phyloP scores from a whole-genome alignment of 2,797 vertebrate species.

The Crenichthys baileyi region DNA sequence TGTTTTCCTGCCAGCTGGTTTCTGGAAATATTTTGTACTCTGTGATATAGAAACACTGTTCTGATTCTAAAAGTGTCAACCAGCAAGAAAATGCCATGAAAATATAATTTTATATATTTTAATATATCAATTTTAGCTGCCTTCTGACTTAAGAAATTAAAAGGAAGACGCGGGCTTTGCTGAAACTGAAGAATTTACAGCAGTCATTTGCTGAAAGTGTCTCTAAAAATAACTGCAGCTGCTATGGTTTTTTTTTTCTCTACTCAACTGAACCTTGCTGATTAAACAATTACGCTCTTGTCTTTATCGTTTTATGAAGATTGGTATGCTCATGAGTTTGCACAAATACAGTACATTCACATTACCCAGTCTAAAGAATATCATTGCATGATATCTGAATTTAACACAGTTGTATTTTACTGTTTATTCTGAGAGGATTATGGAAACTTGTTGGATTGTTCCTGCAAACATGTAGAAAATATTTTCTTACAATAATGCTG shows the following conservation, averaged over 20 bases:
- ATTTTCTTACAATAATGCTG: constrained; percentile 29
- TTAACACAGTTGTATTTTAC: constrained; percentile 50
- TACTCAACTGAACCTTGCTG: constrained; percentile 56
- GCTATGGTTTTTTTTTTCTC: constrained; percentile 54
- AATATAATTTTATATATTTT: constrained; percentile 58
- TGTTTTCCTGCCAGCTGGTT: constrained; percentile 85
- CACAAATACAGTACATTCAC: constrained; percentile 49
- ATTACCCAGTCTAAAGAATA: constrained; percentile 57
- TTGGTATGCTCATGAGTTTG: constrained; percentile 65
- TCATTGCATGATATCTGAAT: constrained; percentile 72
- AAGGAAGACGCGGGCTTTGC: constrained; percentile 30
- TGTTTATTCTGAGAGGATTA: constrained; percentile 55
- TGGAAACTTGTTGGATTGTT: constrained; percentile 28
- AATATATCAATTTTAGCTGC: constrained; percentile 68
- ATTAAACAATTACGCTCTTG: constrained; percentile 41
- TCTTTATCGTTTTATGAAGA: constrained; percentile 48
- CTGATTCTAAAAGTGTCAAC: constrained; percentile 40
- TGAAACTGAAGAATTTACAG: constrained; percentile 25
- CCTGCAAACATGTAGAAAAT: neutral
- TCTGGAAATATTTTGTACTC: constrained; percentile 79
- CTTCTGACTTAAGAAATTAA: constrained; percentile 47
- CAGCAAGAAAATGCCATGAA: constrained; percentile 43
- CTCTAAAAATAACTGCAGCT: constrained; percentile 55
- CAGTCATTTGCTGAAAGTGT: constrained; percentile 32
- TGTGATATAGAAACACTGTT: constrained; percentile 44